Conservation (phyloP, 2,888 invertebrate genomes). For the Pristionchus fissidentatus region DNA sequence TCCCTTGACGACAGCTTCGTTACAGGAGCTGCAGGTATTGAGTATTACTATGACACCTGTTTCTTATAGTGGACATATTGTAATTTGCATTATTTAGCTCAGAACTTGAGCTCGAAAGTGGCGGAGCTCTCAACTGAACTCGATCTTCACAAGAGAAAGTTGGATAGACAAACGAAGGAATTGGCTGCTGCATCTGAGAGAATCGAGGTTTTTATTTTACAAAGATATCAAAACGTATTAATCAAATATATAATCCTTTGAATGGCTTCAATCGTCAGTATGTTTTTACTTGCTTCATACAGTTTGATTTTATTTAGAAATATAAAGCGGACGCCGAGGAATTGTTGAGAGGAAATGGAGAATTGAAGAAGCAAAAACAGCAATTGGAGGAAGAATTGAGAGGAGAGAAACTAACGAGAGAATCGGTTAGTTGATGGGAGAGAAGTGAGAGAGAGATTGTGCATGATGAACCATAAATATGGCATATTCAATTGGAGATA, state of each 20-base stretch:
- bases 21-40: constrained; percentile 19
- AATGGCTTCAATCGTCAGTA: too few species aligned
- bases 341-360: neutral
- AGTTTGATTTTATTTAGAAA: neutral
- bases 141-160: constrained; percentile 24
- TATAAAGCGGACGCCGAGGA: neutral
- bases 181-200: neutral
- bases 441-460: neutral
- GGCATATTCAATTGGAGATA: neutral
- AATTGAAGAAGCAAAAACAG: constrained; percentile 14
- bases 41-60: too few species aligned
- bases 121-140: constrained; percentile 11
- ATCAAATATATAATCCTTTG: neutral
- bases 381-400: constrained; percentile 8
- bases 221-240: neutral
- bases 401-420: neutral
- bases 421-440: neutral
- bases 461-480: neutral
- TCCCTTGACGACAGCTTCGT: constrained; percentile 33
- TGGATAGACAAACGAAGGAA: constrained; percentile 24
- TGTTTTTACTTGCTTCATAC: too few species aligned
- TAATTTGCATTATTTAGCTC: neutral
- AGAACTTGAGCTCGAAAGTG: constrained; percentile 30
- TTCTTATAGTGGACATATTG: too few species aligned
- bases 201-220: neutral